Evolutionary conservation across 2,797 vertebrate species (phyloP).

Genomic region (Acrossocheilus fasciatus): DNA sequence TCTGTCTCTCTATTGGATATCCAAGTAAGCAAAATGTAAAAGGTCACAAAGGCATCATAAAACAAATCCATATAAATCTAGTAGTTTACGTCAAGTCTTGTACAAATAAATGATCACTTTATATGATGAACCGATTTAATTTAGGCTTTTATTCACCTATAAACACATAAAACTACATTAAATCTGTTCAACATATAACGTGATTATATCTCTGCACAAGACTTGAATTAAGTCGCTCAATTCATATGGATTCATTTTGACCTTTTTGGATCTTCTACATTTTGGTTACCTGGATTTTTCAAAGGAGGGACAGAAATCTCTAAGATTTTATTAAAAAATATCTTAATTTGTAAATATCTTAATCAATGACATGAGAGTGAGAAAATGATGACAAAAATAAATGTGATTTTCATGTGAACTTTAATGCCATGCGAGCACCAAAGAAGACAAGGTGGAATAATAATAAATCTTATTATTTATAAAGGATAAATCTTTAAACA

Average conservation of each 20-base stretch:
- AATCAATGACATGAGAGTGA: background rate
- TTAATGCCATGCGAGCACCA: too few species aligned
- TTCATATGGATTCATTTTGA: too few species aligned
- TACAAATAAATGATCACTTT: background rate
- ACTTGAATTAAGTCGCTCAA: too few species aligned
- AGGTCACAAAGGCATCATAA: background rate
- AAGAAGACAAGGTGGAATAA: background rate
- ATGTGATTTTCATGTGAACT: too few species aligned
- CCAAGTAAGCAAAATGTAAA: background rate
- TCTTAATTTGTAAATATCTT: background rate
- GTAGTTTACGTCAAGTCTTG: background rate
- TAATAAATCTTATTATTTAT: background rate
- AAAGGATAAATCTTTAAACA: background rate
- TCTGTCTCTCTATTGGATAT: background rate
- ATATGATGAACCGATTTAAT: background rate
- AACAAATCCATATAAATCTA: background rate
- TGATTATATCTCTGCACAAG: too few species aligned
- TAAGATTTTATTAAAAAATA: background rate
- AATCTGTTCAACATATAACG: too few species aligned
- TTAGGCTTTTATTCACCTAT: background rate
- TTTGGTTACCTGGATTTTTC: background rate
- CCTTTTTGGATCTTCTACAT: too few species aligned
- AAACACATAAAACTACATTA: too few species aligned
- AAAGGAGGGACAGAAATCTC: background rate
- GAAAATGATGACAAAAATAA: background rate